Evolutionary conservation across 2,888 invertebrate genomes (phyloP).

Genomic region (Thymelicus lineola): DNA sequence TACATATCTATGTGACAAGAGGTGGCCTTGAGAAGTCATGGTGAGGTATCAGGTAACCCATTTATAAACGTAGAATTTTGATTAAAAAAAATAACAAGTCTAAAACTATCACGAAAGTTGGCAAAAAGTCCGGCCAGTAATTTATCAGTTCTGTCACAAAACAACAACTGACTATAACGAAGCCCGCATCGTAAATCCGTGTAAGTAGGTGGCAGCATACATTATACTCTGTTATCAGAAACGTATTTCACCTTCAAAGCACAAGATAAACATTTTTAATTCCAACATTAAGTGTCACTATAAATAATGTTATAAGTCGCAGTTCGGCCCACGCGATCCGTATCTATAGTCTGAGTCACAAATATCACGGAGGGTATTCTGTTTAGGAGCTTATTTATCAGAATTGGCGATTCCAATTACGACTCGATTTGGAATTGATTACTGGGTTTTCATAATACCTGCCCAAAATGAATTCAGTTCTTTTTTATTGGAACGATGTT

Average conservation of each 20-base stretch:
- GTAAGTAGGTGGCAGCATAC: conserved; percentile 67
- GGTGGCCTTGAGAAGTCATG: no score
- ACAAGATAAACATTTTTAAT: conserved; percentile 53
- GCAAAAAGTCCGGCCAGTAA: not conserved
- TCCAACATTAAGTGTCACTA: conserved; percentile 59
- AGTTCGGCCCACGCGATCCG: conserved; percentile 56
- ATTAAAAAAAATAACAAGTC: not conserved
- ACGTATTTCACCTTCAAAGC: conserved; percentile 60
- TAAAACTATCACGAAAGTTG: not conserved
- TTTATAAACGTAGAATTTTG: no score
- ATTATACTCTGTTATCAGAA: conserved; percentile 53
- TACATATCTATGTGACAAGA: no score
- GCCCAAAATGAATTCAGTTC: no score
- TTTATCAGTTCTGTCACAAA: conserved; percentile 17
- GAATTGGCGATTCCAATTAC: not conserved
- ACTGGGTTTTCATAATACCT: not conserved
- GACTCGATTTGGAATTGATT: not conserved
- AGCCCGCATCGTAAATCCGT: conserved; percentile 47
- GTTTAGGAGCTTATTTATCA: not conserved
- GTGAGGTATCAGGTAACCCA: no score
- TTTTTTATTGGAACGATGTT: no score
- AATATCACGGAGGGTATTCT: not conserved
- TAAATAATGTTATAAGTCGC: conserved; percentile 59
- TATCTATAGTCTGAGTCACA: conserved; percentile 45
- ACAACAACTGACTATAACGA: conserved; percentile 9